Evolutionary conservation across 2,797 vertebrate species (phyloP).

Genomic region (Sebastes variabilis): DNA sequence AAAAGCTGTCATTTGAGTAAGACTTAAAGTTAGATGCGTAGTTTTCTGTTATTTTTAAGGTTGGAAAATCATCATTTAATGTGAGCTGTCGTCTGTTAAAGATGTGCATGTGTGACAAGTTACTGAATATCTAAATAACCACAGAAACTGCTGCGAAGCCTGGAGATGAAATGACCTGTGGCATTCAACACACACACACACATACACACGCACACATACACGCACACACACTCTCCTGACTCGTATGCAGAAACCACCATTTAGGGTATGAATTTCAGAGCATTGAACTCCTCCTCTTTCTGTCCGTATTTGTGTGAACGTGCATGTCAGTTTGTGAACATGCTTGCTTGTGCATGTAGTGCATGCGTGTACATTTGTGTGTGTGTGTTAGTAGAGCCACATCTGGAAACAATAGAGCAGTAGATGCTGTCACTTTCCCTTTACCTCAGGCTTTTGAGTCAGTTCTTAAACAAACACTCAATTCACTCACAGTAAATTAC

Average conservation of each 20-base stretch:
- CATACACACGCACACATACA: not conserved
- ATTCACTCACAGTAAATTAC: slow-evolving; percentile 78
- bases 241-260: slow-evolving; percentile 7
- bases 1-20: slow-evolving; percentile 18
- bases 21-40: not conserved
- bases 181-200: not conserved
- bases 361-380: not conserved
- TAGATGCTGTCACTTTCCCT: slow-evolving; percentile 80
- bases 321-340: slow-evolving; percentile 23
- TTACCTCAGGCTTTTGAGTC: slow-evolving; percentile 72
- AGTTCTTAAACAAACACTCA: slow-evolving; percentile 82
- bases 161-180: slow-evolving; percentile 32
- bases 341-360: not conserved
- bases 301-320: slow-evolving; percentile 2
- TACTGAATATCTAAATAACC: slow-evolving; percentile 15
- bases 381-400: slow-evolving; percentile 48
- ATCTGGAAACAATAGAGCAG: slow-evolving; percentile 80
- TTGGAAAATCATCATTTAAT: slow-evolving; percentile 8
- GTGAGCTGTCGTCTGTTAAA: not conserved
- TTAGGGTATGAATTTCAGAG: slow-evolving; percentile 30
- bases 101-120: slow-evolving; percentile 22
- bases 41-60: slow-evolving; percentile 18
- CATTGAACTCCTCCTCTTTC: slow-evolving; percentile 18
- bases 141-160: slow-evolving; percentile 28
- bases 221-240: not conserved